phyloP scores from a whole-genome alignment of 2,888 invertebrate genomes.

The Notodonta dromedarius region DNA sequence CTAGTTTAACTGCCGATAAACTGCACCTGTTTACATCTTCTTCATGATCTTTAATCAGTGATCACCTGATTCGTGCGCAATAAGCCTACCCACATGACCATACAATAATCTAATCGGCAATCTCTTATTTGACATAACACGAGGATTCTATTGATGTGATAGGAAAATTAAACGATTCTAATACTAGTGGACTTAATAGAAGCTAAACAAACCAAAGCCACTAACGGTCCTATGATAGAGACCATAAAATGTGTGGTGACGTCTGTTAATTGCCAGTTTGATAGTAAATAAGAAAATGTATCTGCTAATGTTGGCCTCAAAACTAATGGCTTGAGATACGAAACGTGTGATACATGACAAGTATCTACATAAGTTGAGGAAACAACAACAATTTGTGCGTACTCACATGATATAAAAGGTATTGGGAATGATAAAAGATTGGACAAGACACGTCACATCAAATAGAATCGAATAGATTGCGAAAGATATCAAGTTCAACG shows the following conservation, averaged over 20 bases:
- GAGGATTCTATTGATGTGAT: constrained; percentile 26
- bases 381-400: no score
- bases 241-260: background rate
- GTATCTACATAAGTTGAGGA: no score
- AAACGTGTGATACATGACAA: constrained; percentile 41
- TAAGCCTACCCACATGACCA: constrained; percentile 57
- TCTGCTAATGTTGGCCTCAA: constrained; percentile 51
- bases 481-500: constrained; percentile 4
- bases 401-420: background rate
- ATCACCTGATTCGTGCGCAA: constrained; percentile 63
- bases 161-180: constrained; percentile 5
- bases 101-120: constrained; percentile 48
- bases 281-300: constrained; percentile 36
- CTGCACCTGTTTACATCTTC: constrained; percentile 44
- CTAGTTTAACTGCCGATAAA: constrained; percentile 42
- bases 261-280: constrained; percentile 35
- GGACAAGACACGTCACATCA: background rate
- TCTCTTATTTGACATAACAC: constrained; percentile 40
- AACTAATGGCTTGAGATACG: constrained; percentile 42
- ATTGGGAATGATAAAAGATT: background rate
- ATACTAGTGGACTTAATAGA: background rate
- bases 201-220: background rate
- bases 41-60: constrained; percentile 40
- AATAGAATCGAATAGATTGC: background rate
- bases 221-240: constrained; percentile 21